Base-by-base conservation (phyloP, 2,888 invertebrate species). In the Synanthedon vespiformis region DNA sequence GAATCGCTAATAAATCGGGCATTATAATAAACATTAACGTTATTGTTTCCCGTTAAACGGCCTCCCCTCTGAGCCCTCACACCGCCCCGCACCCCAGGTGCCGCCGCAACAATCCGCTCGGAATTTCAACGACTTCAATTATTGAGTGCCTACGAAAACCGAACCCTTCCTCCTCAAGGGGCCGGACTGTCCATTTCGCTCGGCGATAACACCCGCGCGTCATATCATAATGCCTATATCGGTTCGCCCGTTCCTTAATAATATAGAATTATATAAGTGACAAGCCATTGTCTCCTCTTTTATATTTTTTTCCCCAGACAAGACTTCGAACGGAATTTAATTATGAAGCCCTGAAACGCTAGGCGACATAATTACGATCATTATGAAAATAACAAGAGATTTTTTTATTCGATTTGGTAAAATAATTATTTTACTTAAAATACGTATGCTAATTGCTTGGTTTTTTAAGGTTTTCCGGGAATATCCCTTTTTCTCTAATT, bases 111-210 rank as follows among this genome's bases (percentile, higher is more conserved):
- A 79, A 80, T 83, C 77, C 78, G 73, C 68, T 70, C 67, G 81
- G 82, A 84, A 85, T 85, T 84, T 82, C 81, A 81, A 82, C 82
- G 81, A 85, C 82, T 85, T 83, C 81, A 80, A 85, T 86, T 84
- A 86, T 86, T 84, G 80, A 85, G 85, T 83, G 79, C 77, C 78
- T 80, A 65, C 76, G 76, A 70, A 75, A 80, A 77, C 78, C 78
- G 72, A 78, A 77, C 80, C 84, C 81, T 83, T 77, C 78, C 70
- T 79, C 65, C 83, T 82, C 81, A 77, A 82, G 84, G 78, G 84
- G 76, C 77, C 70, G 71, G 74, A 78, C 79, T 82, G 84, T 77
- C 84, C 81, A 79, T 84, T 85, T 79, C 63, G 64, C 66, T 65
- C 72, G 68, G 73, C 75, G 73, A 80, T 83, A 81, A 80, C 79